Evolutionary conservation across 1,140 invertebrate species (phyloP), one percentile per base, ranked within the genome.

Genomic region (Zaprionus davidi): DNA sequence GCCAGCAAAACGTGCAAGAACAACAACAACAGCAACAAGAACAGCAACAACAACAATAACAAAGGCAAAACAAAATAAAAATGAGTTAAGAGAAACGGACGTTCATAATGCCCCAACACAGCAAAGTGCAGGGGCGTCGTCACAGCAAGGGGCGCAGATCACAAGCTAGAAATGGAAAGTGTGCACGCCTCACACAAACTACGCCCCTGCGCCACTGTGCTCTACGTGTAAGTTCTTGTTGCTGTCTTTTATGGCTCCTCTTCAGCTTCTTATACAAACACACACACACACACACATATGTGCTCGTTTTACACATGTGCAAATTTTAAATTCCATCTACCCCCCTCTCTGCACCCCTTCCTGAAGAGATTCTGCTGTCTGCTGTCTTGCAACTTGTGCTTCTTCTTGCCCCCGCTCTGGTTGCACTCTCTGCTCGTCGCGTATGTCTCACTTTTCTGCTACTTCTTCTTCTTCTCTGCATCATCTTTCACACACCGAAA

Each of bases 71-170:
- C 76, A 80, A 80, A 80, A 83, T 76, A 81, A 84, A 85, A 86
- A 81, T 82, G 70, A 86, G 79, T 86, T 79, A 86, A 86, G 72
- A 82, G 76, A 86, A 86, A 77, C 76, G 79, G 76, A 77, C 79
- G 76, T 74, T 86, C 76, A 64, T 79, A 81, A 78, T 67, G 75
- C 70, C 70, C 70, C 70, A 83, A 67, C 56, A 0, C 31, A 34
- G 41, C 38, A 41, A 12, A 41, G 6, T 58, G 57, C 49, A 51
- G 20, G 20, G 46, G 17, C 46, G 46, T 51, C 24, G 46, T 24
- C 17, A 7, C 5, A n/a, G 15, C 9, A 24, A 2, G 20, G 46
- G 46, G 20, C 44, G 44, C 20, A 4, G 41, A 13, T n/a, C n/a
- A 2, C 13, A 38, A 17, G 7, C 41, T 46, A 17, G 41, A 17